Base-by-base conservation (phyloP, 2,113 vertebrate genomes). In the Lasiurus cinereus region DNA sequence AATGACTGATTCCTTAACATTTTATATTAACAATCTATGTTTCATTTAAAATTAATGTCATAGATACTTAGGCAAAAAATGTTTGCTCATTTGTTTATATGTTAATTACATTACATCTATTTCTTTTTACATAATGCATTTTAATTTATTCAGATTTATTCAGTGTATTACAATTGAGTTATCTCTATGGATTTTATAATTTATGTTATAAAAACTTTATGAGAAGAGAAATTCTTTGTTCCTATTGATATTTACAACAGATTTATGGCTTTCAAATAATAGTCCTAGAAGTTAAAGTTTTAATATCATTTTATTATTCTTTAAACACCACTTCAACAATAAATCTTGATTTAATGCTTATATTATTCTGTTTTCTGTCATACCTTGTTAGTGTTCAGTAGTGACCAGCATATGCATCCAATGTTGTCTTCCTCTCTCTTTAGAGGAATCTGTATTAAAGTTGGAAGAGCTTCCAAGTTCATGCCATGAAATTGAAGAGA, bases 231-330 rank as follows among this genome's bases (percentile, higher is more conserved):
- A 91, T 64, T 92, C 69, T 92, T 96, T 96, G 18, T 52, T 94
- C 22, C 50, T 69, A 62, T 11, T 62, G 18, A 92, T 96, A 62
- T 91, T 94, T 88, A 78, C 88, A 94, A 59, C 18, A 52, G 27
- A 92, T 89, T 93, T 96, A 80, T 94, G 19, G 24, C 33, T 84
- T 97, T 96, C 76, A 97, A 92, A 59, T 93, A 48, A 76, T 92
- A 88, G 77, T 22, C 27, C 29, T n/a, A 64, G 67, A 90, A 88
- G 19, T 90, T 92, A 95, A 91, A 87, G 46, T 56, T 95, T 96
- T 92, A 94, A 62, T 92, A 88, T 59, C 24, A 91, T 77, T 87
- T 94, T 59, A 91, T 77, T 48, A 89, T 64, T 83, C 50, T 96
- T 64, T 77, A 93, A 93, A 72, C 12, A 72, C 16, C 39, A 46